These are phyloP conservation scores for Cosmia pyralina DNA, from an alignment of 2,888 invertebrate species.

Conservation along the genomic window DNA sequence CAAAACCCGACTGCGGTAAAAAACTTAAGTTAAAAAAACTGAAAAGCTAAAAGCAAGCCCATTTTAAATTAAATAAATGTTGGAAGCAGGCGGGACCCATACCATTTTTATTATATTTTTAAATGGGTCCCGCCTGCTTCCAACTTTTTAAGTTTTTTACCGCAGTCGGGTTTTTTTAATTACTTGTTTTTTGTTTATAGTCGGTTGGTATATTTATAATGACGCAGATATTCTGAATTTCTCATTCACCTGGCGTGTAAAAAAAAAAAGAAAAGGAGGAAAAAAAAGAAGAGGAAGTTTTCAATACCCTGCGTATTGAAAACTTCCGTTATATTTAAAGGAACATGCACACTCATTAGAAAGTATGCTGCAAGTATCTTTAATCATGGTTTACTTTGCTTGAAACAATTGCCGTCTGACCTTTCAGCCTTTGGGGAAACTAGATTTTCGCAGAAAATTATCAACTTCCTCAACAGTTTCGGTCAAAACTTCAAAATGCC, in stretches of 20 bases:
- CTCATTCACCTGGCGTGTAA: constrained; percentile 22
- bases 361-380: constrained; percentile 4
- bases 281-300: too few species aligned
- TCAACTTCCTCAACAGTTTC: neutral
- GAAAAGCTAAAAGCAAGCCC: too few species aligned
- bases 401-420: constrained; percentile 6
- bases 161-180: too few species aligned
- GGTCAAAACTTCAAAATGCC: neutral
- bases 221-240: constrained; percentile 20
- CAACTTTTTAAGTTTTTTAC: too few species aligned
- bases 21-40: too few species aligned
- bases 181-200: too few species aligned
- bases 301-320: constrained; percentile 13
- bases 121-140: too few species aligned
- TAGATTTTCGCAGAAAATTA: neutral
- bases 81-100: too few species aligned
- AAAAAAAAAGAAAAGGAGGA: too few species aligned
- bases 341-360: constrained; percentile 32
- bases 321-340: constrained; percentile 13
- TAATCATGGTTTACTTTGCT: constrained; percentile 10
- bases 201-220: neutral
- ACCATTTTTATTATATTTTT: too few species aligned
- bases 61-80: too few species aligned
- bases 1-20: too few species aligned
- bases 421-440: neutral